Base-by-base conservation (phyloP, 2,113 vertebrate genomes). In the Actenoides lindsayi region DNA sequence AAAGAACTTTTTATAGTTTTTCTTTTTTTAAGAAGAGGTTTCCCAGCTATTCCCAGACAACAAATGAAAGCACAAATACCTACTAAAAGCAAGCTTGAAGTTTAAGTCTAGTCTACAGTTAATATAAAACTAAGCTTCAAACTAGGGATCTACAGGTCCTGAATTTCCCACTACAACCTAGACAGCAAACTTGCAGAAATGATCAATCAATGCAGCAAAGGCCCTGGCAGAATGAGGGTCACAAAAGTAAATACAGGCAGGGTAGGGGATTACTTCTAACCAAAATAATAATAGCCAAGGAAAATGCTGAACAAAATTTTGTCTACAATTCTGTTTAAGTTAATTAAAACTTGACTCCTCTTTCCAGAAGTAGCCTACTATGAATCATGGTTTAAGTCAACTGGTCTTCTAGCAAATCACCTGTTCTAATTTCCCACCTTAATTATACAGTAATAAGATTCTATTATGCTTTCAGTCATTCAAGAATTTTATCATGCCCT, bases 381-480 rank as follows among this genome's bases (percentile, higher is more conserved):
- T 39, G 39, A 90, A 92, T 78, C 60, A 83, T 1, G 3, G 24
- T 41, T 80, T n/a, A 92, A 81, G 39, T 30, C 42, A 77, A 81
- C 16, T 10, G 53, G 14, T 89, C 70, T 53, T 83, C 54, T 35
- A 64, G 13, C 51, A 41, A 87, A 76, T 60, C 5, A 89, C 71
- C 71, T 67, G 50, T 62, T 89, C 63, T 37, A 20, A 77, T 67
- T 78, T 93, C 80, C 69, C 57, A 83, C 23, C 39, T 65, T 67
- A 88, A 87, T 75, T 78, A 53, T 28, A 80, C 16, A 90, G 11
- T 53, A 94, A 59, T 33, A 75, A n/a, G 20, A 75, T 28, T 84
- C 35, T 35, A 37, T 37, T 59, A 33, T 17, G 16, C 5, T 87
- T 74, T 86, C 75, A 60, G 73, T 27, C n/a, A 74, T 76, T 11